phyloP scores from a whole-genome alignment of 64 coral and sea anemone species.

The Dendronephthya gigantea region DNA sequence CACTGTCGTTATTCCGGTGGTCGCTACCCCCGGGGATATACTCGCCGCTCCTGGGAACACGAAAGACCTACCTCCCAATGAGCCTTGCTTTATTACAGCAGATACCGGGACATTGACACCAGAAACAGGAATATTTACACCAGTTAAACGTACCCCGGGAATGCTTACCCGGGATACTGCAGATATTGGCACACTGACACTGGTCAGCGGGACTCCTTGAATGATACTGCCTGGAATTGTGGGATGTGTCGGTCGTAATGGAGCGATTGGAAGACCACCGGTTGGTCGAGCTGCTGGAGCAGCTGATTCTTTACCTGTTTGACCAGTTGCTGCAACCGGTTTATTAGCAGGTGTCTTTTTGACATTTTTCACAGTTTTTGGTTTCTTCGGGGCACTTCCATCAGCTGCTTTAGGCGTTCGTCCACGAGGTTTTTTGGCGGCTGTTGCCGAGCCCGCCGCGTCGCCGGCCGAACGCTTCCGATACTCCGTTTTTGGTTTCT shows the following conservation, averaged over 20 bases:
- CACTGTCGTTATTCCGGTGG: neutral
- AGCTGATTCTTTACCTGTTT: neutral
- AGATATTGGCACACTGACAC: neutral
- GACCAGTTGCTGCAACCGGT: neutral
- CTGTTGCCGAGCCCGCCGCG: neutral
- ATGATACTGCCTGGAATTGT: neutral
- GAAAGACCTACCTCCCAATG: neutral
- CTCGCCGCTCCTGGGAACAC: neutral
- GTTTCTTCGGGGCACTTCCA: neutral
- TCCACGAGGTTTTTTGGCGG: neutral
- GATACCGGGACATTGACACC: conserved; percentile 15
- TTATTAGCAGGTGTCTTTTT: neutral
- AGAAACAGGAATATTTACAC: neutral
- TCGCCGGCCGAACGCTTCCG: neutral
- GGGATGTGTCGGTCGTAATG: neutral
- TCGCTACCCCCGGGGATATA: too few relatives aligned
- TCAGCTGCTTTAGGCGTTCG: neutral
- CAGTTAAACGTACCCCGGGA: neutral
- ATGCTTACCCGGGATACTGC: neutral
- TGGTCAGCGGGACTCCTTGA: neutral
- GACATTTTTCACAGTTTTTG: neutral
- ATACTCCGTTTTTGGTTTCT: neutral
- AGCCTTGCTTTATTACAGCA: conserved; percentile 3
- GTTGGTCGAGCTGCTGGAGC: neutral
- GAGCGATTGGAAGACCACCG: neutral